A percentile compares a stretch with the other conserved stretches of the same genome.
These are phyloP conservation scores for Myripristis murdjan DNA, from an alignment of 2,797 vertebrate genomes.

Conservation along the genomic window DNA sequence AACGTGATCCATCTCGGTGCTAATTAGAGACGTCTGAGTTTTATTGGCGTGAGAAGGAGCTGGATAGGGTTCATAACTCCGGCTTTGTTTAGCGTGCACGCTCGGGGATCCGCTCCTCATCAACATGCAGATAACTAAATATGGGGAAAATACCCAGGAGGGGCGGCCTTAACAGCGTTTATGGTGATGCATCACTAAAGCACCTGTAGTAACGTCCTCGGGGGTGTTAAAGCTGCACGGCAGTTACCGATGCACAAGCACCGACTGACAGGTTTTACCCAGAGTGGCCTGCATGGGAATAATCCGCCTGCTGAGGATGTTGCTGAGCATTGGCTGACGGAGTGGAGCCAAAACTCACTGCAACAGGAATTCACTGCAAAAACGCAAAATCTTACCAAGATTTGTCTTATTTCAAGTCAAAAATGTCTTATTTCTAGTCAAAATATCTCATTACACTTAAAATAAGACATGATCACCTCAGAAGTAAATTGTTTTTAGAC, in stretches of 20 bases:
- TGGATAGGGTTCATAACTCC: slow-evolving; percentile 50
- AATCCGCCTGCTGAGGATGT: no score
- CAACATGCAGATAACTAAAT: slow-evolving; percentile 72
- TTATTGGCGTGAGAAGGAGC: slow-evolving; percentile 61
- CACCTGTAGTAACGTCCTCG: slow-evolving; percentile 48
- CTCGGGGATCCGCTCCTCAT: slow-evolving; percentile 63
- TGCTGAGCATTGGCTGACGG: no score
- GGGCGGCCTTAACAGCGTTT: slow-evolving; percentile 48
- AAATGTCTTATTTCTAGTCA: no score
- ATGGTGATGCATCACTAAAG: slow-evolving; percentile 59
- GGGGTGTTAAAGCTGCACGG: slow-evolving; percentile 25
- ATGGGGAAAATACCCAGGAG: slow-evolving; percentile 52
- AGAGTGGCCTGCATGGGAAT: not conserved
- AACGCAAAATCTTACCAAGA: no score
- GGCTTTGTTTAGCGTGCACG: slow-evolving; percentile 31
- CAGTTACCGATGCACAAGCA: slow-evolving; percentile 17
- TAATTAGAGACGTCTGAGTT: slow-evolving; percentile 73
- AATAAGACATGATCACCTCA: no score
- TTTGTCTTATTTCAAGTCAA: no score
- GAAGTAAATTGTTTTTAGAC: no score
- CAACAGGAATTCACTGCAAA: no score
- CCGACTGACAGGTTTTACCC: slow-evolving; percentile 28
- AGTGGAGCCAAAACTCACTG: no score
- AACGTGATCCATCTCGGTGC: slow-evolving; percentile 66
- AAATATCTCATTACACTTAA: no score